These are phyloP conservation scores for Galago senegalensis DNA, from an alignment of 2,797 vertebrate species.

Conservation along the genomic window DNA sequence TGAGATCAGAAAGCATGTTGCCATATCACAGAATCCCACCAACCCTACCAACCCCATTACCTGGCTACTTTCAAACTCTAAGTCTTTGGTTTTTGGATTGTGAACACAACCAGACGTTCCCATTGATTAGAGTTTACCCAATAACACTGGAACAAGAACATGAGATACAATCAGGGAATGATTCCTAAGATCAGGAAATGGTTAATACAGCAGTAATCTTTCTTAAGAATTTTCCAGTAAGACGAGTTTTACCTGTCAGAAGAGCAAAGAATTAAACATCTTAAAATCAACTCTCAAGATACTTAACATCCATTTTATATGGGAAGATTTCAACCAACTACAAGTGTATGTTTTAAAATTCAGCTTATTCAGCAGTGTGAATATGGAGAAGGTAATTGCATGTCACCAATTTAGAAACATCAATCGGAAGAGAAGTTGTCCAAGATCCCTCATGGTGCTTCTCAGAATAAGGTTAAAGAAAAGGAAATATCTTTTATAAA, in stretches of 20 bases:
- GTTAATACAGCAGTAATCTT: slow-evolving; percentile 36
- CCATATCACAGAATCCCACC: neutral
- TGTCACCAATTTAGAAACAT: slow-evolving; percentile 83
- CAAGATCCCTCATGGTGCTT: slow-evolving; percentile 63
- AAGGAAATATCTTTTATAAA: slow-evolving; percentile 77
- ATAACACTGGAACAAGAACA: neutral
- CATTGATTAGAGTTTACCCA: neutral
- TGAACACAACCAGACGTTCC: neutral
- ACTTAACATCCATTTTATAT: slow-evolving; percentile 77
- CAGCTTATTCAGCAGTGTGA: slow-evolving; percentile 78
- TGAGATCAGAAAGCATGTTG: slow-evolving; percentile 8
- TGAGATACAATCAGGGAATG: neutral
- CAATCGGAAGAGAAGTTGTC: slow-evolving; percentile 77
- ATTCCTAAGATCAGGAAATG: slow-evolving; percentile 59
- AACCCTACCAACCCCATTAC: neutral
- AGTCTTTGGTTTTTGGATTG: slow-evolving; percentile 18
- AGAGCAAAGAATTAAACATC: slow-evolving; percentile 70
- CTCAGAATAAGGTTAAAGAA: slow-evolving; percentile 74
- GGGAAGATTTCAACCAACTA: slow-evolving; percentile 76
- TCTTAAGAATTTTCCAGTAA: slow-evolving; percentile 70
- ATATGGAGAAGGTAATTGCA: slow-evolving; percentile 81
- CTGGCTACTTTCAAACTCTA: neutral
- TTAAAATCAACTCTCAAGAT: slow-evolving; percentile 79
- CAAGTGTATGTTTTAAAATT: slow-evolving; percentile 81
- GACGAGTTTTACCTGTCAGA: slow-evolving; percentile 65